Evolutionary conservation across 2,113 vertebrate species (phyloP).

Genomic region (Gadus macrocephalus): DNA sequence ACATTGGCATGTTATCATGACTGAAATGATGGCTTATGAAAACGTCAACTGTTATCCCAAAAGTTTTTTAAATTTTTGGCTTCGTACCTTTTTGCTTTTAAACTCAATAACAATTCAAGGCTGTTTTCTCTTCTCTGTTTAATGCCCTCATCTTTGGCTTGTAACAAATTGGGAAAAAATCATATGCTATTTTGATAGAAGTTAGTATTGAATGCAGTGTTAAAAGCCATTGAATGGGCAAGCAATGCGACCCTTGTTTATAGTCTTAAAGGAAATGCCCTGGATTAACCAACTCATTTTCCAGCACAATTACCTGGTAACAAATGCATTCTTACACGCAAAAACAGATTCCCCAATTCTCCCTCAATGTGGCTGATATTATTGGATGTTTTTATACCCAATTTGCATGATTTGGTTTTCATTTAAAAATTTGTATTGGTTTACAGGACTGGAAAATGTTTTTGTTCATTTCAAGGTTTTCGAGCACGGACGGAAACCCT

Average conservation of each 20-base stretch:
- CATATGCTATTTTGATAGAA: slow-evolving; percentile 88
- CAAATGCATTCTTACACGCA: too few species aligned
- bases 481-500: too few species aligned
- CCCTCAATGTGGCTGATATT: too few species aligned
- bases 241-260: slow-evolving; percentile 44
- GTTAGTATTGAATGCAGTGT: slow-evolving; percentile 94
- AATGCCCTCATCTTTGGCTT: slow-evolving; percentile 91
- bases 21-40: slow-evolving; percentile 59
- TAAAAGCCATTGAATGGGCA: slow-evolving; percentile 52
- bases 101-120: slow-evolving; percentile 72
- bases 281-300: too few species aligned
- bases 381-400: too few species aligned
- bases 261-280: slow-evolving; percentile 85
- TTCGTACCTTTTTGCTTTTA: slow-evolving; percentile 53
- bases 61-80: slow-evolving; percentile 82
- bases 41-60: slow-evolving; percentile 82
- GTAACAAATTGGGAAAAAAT: slow-evolving; percentile 77
- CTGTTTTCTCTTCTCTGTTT: slow-evolving; percentile 89
- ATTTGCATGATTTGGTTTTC: too few species aligned
- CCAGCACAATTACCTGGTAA: too few species aligned
- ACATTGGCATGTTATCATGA: slow-evolving; percentile 68
- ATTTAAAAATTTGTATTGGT: too few species aligned
- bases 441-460: too few species aligned
- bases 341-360: too few species aligned
- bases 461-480: too few species aligned